These are phyloP conservation scores for Micromussa lordhowensis DNA, from an alignment of 92 coral and sea anemone species.

Conservation along the genomic window DNA sequence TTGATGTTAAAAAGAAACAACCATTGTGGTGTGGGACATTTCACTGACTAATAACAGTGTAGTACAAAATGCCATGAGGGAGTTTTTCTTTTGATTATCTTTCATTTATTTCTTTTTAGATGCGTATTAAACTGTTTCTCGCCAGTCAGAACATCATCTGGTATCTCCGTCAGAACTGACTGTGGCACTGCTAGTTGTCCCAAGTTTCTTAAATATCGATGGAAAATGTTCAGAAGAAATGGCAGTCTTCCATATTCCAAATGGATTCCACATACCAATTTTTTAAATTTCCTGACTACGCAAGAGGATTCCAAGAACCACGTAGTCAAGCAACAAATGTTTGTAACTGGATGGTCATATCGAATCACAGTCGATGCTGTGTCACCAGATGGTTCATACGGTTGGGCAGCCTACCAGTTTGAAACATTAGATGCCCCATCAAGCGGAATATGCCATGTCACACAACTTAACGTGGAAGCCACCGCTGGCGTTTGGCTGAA, in stretches of 20 bases:
- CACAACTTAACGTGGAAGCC: neutral
- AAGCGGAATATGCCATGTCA: neutral
- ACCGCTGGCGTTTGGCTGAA: neutral
- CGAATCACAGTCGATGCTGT: neutral
- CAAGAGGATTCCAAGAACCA: neutral
- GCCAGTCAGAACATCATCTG: neutral
- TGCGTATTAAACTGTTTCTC: neutral
- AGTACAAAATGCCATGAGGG: neutral
- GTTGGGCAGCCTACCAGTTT: conserved; percentile 18
- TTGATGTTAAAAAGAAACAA: too few species aligned
- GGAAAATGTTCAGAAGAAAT: neutral
- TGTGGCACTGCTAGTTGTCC: neutral
- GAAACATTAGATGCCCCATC: neutral
- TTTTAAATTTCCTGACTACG: neutral
- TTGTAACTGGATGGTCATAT: neutral
- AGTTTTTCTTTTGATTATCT: neutral
- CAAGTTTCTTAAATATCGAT: neutral
- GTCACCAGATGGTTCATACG: neutral
- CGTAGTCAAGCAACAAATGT: conserved; percentile 5
- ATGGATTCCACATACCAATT: neutral
- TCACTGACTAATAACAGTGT: too few species aligned
- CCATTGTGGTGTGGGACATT: neutral
- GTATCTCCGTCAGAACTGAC: conserved; percentile 7
- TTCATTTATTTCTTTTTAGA: neutral
- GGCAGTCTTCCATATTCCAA: neutral